Evolutionary conservation across 2,113 vertebrate genomes (phyloP).

Genomic region (Petaurus breviceps): DNA sequence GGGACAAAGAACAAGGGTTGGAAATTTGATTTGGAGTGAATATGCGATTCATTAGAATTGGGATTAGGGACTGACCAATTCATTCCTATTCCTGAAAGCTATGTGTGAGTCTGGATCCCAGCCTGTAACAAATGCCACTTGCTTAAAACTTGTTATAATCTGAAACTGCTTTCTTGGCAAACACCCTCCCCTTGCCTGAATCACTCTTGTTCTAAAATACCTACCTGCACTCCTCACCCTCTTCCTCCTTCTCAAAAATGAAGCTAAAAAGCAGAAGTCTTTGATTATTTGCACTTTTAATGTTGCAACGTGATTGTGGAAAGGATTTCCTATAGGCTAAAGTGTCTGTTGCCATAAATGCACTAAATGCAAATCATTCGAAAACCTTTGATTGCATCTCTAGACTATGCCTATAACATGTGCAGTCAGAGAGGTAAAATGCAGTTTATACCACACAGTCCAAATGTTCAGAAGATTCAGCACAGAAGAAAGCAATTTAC

Average conservation of each 20-base stretch:
- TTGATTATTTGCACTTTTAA: neutral
- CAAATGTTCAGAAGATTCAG: neutral
- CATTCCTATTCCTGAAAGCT: conserved; percentile 1
- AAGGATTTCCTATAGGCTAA: neutral
- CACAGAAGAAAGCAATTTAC: conserved; percentile 58
- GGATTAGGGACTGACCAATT: conserved; percentile 53
- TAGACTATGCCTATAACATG: fast-evolving
- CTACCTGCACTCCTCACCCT: fast-evolving
- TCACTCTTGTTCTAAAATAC: neutral
- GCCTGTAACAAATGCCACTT: fast-evolving
- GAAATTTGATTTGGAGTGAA: conserved; percentile 74
- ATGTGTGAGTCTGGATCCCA: fast-evolving
- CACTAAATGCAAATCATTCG: neutral
- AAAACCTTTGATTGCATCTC: fast-evolving
- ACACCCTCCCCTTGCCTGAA: neutral
- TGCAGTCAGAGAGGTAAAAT: fast-evolving
- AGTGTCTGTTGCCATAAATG: too few relatives aligned
- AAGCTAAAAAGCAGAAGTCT: neutral
- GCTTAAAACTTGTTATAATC: neutral
- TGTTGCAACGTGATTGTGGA: fast-evolving
- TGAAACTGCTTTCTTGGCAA: neutral
- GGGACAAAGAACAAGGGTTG: conserved; percentile 69
- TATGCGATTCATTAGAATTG: conserved; percentile 67
- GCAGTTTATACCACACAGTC: neutral
- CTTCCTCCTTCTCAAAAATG: neutral